These are phyloP conservation scores for Rostratula benghalensis DNA, from an alignment of 2,113 vertebrate species.

Conservation along the genomic window DNA sequence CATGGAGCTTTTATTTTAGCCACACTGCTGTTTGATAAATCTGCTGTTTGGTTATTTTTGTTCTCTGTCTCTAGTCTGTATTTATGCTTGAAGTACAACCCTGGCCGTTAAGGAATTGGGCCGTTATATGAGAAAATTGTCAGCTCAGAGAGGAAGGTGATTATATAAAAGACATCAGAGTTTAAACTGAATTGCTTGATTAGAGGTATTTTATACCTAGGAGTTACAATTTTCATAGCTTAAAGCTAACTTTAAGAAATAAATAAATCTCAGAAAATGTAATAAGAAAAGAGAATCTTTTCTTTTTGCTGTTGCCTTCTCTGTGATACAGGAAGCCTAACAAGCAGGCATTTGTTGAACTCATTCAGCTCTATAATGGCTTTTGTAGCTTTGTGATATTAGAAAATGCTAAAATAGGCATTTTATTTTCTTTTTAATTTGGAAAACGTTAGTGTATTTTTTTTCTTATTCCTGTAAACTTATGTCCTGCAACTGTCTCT, in stretches of 20 bases:
- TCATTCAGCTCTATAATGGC: rapidly evolving
- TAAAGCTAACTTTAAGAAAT: neutral
- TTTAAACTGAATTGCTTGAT: neutral
- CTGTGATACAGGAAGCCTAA: neutral
- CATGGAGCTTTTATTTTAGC: neutral
- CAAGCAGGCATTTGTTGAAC: neutral
- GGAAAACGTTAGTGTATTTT: neutral
- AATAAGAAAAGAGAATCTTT: neutral
- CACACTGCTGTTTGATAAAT: neutral
- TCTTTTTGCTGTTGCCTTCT: neutral
- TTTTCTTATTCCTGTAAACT: neutral
- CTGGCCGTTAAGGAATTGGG: neutral
- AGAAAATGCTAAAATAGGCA: neutral
- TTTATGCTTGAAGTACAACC: neutral
- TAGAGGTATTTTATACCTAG: neutral
- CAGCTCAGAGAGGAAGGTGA: neutral
- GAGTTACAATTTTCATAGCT: neutral
- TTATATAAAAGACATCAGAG: neutral
- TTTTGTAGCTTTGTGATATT: neutral
- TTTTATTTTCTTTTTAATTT: neutral
- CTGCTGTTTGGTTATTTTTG: neutral
- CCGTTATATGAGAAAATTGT: neutral
- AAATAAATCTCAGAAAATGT: neutral
- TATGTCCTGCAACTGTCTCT: neutral
- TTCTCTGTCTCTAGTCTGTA: neutral